Evolutionary conservation across 1,140 invertebrate species (phyloP), one percentile per base, ranked within the genome.

Genomic region (Drosophila trapezifrons): DNA sequence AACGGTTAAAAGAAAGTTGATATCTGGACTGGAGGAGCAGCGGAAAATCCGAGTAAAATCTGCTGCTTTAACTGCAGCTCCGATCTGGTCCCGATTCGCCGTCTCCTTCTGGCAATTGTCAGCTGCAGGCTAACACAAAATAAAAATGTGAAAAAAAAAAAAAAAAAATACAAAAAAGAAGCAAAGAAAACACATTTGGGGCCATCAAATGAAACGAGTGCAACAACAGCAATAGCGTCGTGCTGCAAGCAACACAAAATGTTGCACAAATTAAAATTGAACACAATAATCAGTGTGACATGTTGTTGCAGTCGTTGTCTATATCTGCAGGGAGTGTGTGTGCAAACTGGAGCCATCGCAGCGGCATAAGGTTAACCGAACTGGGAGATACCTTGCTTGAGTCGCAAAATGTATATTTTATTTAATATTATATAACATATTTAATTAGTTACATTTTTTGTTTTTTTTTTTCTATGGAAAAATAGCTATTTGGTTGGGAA

Each of bases 241-340:
- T 64, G 64, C 65, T 43, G 54, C 65, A 71, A 58, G 27, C 47
- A 49, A 69, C 74, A 76, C 84, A 80, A 87, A 83, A 83, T 86
- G 83, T 86, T 87, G 76, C 83, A 82, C 83, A 86, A 86, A 86
- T 87, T 86, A 83, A 86, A 86, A 86, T 83, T 83, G 79, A 83
- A 74, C 83, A 86, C 79, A 83, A 86, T 87, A 86, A 87, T 86
- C 83, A 86, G 66, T 63, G 84, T 66, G 67, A 76, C 83, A 86
- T 87, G 83, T 79, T 87, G 46, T 72, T 76, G 60, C 52, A 40
- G 56, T 67, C 66, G 69, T 37, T 63, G 64, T 45, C 40, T 75
- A 67, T 76, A 64, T 63, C 49, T 84, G 66, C 37, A 57, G 54
- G 49, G 46, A 37, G 38, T 56, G 29, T 29, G 38, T 38, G 32